Conservation (phyloP, 2,888 invertebrate species). For the Apoda limacodes region DNA sequence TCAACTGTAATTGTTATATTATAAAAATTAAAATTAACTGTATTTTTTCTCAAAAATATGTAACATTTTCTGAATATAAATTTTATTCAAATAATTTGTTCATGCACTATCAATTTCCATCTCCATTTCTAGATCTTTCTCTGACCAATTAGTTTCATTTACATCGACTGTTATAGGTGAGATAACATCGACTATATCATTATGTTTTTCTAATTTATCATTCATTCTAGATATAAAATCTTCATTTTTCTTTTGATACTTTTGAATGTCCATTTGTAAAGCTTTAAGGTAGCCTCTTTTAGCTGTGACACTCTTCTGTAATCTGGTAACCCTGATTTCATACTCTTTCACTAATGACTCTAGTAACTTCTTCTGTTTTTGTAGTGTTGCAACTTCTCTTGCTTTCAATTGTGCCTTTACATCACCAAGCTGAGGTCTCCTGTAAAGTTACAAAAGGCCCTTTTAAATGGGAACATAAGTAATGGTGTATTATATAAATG, state of each 20-base stretch:
- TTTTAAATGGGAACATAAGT: too few relatives aligned
- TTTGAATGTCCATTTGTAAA: conserved; percentile 52
- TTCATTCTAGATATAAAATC: conserved; percentile 38
- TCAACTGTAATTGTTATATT: too few relatives aligned
- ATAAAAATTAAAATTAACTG: conserved; percentile 56
- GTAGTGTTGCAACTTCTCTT: conserved; percentile 42
- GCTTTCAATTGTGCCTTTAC: conserved; percentile 48
- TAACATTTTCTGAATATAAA: conserved; percentile 68
- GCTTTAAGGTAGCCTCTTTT: conserved; percentile 55
- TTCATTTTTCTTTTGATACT: conserved; percentile 56
- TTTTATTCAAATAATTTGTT: conserved; percentile 54
- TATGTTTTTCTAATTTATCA: conserved; percentile 40
- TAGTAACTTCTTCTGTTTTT: conserved; percentile 44
- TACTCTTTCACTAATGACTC: conserved; percentile 51
- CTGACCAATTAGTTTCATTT: conserved; percentile 35
- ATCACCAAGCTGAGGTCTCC: conserved; percentile 53
- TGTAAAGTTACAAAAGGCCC: too few relatives aligned
- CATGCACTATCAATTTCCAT: conserved; percentile 35
- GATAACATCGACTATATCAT: conserved; percentile 28
- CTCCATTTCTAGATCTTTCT: conserved; percentile 35
- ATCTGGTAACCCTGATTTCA: conserved; percentile 41
- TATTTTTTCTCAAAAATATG: conserved; percentile 65
- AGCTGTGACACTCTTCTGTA: conserved; percentile 46
- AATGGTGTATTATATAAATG: too few relatives aligned
- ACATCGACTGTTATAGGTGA: conserved; percentile 26